phyloP scores from a whole-genome alignment of 2,113 vertebrate genomes.

The Butastur rufipennis region DNA sequence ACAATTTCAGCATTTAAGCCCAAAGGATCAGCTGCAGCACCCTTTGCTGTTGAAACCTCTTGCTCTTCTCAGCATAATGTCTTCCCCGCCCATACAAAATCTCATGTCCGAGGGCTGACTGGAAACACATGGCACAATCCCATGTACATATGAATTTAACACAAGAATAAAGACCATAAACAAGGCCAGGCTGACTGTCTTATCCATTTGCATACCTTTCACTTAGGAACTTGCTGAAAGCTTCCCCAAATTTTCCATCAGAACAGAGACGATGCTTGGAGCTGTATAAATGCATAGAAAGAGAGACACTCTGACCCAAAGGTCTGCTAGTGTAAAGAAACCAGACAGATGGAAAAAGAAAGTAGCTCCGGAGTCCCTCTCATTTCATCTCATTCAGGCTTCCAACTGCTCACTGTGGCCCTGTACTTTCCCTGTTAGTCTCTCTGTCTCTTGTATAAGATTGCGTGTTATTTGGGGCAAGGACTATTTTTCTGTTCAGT shows the following conservation, averaged over 20 bases:
- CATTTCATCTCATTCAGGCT: neutral
- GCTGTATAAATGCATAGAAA: neutral
- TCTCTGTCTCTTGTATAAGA: neutral
- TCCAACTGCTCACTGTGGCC: neutral
- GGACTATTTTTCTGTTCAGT: neutral
- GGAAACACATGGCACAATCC: neutral
- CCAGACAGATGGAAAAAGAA: neutral
- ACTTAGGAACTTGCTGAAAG: conserved; percentile 21
- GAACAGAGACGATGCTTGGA: neutral
- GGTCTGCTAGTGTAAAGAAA: neutral
- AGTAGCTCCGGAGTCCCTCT: neutral
- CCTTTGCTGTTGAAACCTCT: neutral
- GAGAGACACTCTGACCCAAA: neutral
- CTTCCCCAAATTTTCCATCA: neutral
- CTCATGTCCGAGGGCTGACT: neutral
- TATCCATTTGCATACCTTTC: neutral
- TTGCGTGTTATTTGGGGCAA: neutral
- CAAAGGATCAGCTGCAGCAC: neutral
- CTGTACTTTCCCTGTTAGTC: neutral
- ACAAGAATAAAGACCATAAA: neutral
- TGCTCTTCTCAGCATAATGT: neutral
- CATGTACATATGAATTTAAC: neutral
- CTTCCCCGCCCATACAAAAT: neutral
- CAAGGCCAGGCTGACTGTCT: neutral
- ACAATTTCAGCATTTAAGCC: neutral